Evolutionary conservation across 2,888 invertebrate species (phyloP).

Genomic region (Chaetogeoica ovagalla): DNA sequence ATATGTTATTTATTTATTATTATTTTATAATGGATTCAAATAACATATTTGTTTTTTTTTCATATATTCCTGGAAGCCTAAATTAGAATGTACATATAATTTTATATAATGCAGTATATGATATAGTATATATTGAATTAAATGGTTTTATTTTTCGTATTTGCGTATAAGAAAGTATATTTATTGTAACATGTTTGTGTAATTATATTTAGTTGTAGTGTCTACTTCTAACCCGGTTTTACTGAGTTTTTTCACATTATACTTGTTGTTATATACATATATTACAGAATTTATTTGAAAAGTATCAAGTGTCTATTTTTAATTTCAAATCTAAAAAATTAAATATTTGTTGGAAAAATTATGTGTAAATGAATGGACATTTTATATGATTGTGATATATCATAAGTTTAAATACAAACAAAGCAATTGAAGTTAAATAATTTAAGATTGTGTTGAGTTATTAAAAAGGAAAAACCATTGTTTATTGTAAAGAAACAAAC

Average conservation of each 20-base stretch:
- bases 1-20: neutral
- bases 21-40: neutral
- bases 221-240: constrained; percentile 13
- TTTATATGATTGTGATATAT: neutral
- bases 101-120: constrained; percentile 17
- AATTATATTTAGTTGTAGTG: constrained; percentile 1
- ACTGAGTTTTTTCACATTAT: constrained; percentile 12
- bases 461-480: neutral
- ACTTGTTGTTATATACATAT: constrained; percentile 24
- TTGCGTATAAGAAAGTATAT: neutral
- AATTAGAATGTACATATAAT: constrained; percentile 4
- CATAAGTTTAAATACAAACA: neutral
- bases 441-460: neutral
- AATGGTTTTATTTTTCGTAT: constrained; percentile 22
- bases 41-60: neutral
- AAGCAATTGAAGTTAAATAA: constrained; percentile 14
- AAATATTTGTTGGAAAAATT: neutral
- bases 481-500: neutral
- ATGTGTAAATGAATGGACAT: neutral
- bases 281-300: constrained; percentile 22
- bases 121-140: neutral
- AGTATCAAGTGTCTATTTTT: constrained; percentile 24
- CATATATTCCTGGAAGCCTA: neutral
- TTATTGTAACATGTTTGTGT: neutral
- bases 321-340: constrained; percentile 11